phyloP scores from a whole-genome alignment of 2,888 invertebrate species.

The Scaptomyza reducta region DNA sequence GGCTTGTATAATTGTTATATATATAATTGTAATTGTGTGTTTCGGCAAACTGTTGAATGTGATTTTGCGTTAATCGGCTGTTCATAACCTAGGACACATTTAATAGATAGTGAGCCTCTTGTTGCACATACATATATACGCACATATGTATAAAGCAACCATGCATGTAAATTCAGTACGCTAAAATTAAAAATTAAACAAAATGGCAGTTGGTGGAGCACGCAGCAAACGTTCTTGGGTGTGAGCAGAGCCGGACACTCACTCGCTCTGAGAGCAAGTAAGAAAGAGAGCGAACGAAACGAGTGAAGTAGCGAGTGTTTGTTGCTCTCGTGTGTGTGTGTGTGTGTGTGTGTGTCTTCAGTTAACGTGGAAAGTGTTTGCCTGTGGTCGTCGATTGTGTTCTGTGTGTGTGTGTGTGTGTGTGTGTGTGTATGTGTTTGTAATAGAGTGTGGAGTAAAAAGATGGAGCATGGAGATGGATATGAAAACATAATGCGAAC shows the following conservation, averaged over 20 bases:
- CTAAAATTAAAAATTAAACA: slow-evolving; percentile 77
- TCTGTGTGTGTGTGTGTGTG: slow-evolving; percentile 34
- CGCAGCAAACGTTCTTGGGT: slow-evolving; percentile 62
- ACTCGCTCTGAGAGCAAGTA: slow-evolving; percentile 46
- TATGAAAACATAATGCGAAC: slow-evolving; percentile 65
- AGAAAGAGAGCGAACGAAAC: slow-evolving; percentile 49
- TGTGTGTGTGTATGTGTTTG: slow-evolving; percentile 26
- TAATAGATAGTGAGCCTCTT: slow-evolving; percentile 31
- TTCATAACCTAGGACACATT: slow-evolving; percentile 64
- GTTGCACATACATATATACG: slow-evolving; percentile 29
- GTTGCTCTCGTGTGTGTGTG: slow-evolving; percentile 39
- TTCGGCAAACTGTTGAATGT: slow-evolving; percentile 33
- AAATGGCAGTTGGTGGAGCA: slow-evolving; percentile 82
- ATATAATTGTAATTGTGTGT: slow-evolving; percentile 6
- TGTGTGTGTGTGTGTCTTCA: too few species aligned
- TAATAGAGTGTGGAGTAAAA: slow-evolving; percentile 63
- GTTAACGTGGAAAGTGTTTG: slow-evolving; percentile 64
- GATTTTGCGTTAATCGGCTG: slow-evolving; percentile 11
- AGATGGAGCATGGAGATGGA: slow-evolving; percentile 70
- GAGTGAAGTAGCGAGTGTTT: slow-evolving; percentile 60
- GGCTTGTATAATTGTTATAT: slow-evolving; percentile 24
- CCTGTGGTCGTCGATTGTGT: slow-evolving; percentile 26
- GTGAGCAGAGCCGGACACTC: slow-evolving; percentile 61
- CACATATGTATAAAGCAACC: slow-evolving; percentile 29
- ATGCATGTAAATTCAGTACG: slow-evolving; percentile 63